Evolutionary conservation across 2,113 vertebrate genomes (phyloP), one percentile per base, ranked within the genome.

Genomic region (Mustela lutreola): DNA sequence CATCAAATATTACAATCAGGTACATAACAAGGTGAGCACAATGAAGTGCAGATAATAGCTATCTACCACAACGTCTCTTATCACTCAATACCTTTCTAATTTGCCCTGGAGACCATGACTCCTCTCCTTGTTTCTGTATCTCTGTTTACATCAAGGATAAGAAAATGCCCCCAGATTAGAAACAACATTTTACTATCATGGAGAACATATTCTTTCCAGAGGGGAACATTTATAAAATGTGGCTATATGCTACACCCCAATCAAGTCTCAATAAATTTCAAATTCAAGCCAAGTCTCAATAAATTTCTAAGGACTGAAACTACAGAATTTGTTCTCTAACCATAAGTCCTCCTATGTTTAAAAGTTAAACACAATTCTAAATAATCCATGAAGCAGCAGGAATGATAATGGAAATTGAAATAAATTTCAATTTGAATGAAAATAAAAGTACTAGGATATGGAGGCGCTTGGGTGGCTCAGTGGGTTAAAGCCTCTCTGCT

Each of bases 361-460:
- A 50, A 86, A 87, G 28, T 87, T 87, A 88, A 90, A 92, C 65
- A 85, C 18, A 96, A 80, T 76, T 87, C 76, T 87, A 94, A 88
- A 73, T 84, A 97, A 96, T 5, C 11, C 63, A 70, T 26, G 36
- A 76, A 45, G 42, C 21, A 92, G 24, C 16, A 50, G 19, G 56
- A 86, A 87, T 89, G 76, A 48, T 78, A 89, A 92, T 14, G 10
- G 26, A 95, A 95, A 89, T 58, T 89, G 58, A 94, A 87, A 82
- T 75, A 86, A 16, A 76, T 93, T 89, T 80, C 89, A 21, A 86
- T 4, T 56, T 56, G 31, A 91, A 87, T 88, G 6, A 70, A n/a
- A 65, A 89, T 45, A 19, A 82, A 95, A 95, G 67, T 48, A 85
- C 3, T 60, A 56, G 53, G 18, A 56, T 56, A 56, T 5, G 5